phyloP scores from a whole-genome alignment of 1,140 invertebrate genomes.

The Helicoverpa armigera region DNA sequence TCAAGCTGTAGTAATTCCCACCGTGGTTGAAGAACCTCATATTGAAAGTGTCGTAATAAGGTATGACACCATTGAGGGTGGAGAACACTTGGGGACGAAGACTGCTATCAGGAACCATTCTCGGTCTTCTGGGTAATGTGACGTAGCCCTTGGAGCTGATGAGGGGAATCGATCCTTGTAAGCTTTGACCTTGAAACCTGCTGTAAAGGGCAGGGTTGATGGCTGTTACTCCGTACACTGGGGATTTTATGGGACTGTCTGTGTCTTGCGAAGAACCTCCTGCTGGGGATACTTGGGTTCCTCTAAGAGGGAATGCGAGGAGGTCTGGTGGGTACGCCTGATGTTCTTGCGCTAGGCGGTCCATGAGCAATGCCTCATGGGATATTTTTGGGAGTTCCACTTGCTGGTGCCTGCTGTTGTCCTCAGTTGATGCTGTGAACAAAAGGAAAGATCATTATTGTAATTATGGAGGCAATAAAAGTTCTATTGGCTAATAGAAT shows the following conservation, averaged over 20 bases:
- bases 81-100: conserved; percentile 85
- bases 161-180: conserved; percentile 84
- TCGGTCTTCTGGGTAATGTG: conserved; percentile 93
- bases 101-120: conserved; percentile 88
- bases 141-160: conserved; percentile 91
- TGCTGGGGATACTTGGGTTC: conserved; percentile 88
- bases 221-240: conserved; percentile 84
- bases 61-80: conserved; percentile 88
- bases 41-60: conserved; percentile 94
- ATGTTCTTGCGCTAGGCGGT: conserved; percentile 83
- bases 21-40: conserved; percentile 92
- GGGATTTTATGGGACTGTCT: conserved; percentile 85
- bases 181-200: conserved; percentile 89
- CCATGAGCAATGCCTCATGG: conserved; percentile 77
- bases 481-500: no score
- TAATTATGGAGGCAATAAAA: no score
- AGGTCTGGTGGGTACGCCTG: conserved; percentile 92
- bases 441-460: conserved; percentile 46
- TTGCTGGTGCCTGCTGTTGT: conserved; percentile 87
- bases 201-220: conserved; percentile 88
- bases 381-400: conserved; percentile 80
- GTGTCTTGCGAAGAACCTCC: conserved; percentile 88
- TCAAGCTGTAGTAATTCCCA: conserved; percentile 91
- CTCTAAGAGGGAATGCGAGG: conserved; percentile 91
- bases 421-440: conserved; percentile 85